Conservation (phyloP, 2,888 invertebrate genomes). For the Nomada lathburiana region DNA sequence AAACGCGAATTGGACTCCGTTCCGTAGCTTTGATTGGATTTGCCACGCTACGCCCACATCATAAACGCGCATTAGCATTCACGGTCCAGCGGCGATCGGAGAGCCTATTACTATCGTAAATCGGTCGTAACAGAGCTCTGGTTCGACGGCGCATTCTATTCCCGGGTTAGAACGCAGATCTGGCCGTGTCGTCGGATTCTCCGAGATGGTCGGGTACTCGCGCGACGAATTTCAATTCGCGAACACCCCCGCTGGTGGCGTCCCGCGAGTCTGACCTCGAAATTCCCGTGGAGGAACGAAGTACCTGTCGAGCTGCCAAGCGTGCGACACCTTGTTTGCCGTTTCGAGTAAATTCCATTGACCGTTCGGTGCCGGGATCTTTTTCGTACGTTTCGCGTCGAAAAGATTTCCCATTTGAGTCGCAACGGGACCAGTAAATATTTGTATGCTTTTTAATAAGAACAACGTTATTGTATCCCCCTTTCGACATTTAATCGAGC, state of each 20-base stretch:
- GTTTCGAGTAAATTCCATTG: neutral
- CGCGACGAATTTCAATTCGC: slow-evolving; percentile 67
- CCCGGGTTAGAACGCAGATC: slow-evolving; percentile 59
- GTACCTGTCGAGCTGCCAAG: slow-evolving; percentile 44
- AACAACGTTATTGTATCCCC: too few relatives aligned
- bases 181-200: slow-evolving; percentile 26
- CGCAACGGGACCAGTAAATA: too few relatives aligned
- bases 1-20: slow-evolving; percentile 60
- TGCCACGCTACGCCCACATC: slow-evolving; percentile 75
- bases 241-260: slow-evolving; percentile 58
- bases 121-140: slow-evolving; percentile 67
- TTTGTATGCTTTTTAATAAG: too few relatives aligned
- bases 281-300: slow-evolving; percentile 36
- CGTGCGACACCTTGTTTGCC: slow-evolving; percentile 10
- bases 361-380: neutral
- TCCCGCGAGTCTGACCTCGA: slow-evolving; percentile 44
- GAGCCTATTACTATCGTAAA: slow-evolving; percentile 76
- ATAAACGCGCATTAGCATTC: slow-evolving; percentile 74
- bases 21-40: slow-evolving; percentile 80
- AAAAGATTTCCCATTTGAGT: too few relatives aligned
- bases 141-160: slow-evolving; percentile 38
- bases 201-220: slow-evolving; percentile 20
- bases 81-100: slow-evolving; percentile 59
- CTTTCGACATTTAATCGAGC: too few relatives aligned
- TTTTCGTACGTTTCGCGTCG: neutral